phyloP scores from a whole-genome alignment of 92 coral and sea anemone genomes.

The Umimayanthus chanpuru region DNA sequence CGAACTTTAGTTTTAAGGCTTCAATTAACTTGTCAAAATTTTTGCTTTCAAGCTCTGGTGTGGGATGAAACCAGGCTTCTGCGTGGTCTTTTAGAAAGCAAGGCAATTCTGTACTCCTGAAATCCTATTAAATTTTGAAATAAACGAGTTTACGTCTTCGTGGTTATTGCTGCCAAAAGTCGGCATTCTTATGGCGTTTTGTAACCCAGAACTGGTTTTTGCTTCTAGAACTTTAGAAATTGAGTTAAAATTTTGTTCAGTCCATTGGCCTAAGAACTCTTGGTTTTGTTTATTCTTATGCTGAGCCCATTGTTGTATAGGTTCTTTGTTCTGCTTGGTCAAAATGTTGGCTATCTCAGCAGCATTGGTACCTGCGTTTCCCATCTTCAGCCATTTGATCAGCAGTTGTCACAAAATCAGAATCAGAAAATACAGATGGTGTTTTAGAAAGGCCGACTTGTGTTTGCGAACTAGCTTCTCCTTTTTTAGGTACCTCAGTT shows the following conservation, averaged over 20 bases:
- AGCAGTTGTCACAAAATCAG: neutral
- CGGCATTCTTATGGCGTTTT: conserved; percentile 15
- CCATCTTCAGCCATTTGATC: neutral
- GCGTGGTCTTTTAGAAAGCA: neutral
- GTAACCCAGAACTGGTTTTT: neutral
- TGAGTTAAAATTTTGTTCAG: neutral
- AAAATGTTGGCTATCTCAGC: conserved; percentile 9
- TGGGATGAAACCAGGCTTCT: conserved; percentile 13
- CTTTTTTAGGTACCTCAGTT: no score
- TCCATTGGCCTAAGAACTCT: neutral
- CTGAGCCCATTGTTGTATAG: neutral
- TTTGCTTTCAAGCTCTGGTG: neutral
- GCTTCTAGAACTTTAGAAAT: conserved; percentile 8
- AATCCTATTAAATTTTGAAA: conserved; percentile 15
- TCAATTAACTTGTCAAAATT: neutral
- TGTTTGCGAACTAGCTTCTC: no score
- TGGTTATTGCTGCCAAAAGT: conserved; percentile 14
- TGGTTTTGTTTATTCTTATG: conserved; percentile 4
- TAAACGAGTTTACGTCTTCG: conserved; percentile 23
- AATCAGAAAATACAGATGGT: no score
- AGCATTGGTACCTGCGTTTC: neutral
- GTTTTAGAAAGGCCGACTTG: no score
- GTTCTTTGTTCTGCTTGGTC: conserved; percentile 13
- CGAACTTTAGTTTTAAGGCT: neutral
- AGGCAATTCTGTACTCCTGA: conserved; percentile 28